Percentiles rank a stretch among this genome's conserved stretches.
phyloP scores from a whole-genome alignment of 2,888 invertebrate species.

The Beris morrisii region DNA sequence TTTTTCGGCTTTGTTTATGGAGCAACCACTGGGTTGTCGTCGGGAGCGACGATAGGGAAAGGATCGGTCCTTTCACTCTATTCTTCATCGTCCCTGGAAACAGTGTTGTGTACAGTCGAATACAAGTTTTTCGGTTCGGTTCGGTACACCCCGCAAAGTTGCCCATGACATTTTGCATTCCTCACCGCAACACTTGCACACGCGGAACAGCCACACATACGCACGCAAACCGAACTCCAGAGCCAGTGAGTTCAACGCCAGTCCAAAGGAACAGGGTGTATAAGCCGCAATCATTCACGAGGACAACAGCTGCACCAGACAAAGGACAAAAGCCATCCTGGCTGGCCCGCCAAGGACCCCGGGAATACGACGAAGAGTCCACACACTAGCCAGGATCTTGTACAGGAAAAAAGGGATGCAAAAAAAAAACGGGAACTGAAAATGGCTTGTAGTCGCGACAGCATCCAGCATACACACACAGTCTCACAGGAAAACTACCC shows the following conservation, averaged over 20 bases:
- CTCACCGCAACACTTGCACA: neutral
- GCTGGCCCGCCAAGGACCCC: neutral
- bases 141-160: conserved; percentile 2
- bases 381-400: no score
- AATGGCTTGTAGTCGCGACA: no score
- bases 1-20: no score
- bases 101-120: neutral
- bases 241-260: neutral
- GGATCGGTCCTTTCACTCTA: no score
- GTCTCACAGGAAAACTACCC: no score
- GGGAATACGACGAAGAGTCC: no score
- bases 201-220: neutral
- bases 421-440: no score
- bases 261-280: conserved; percentile 9
- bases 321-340: conserved; percentile 20
- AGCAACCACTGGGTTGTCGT: no score
- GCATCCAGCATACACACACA: no score
- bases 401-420: no score
- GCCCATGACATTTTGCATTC: conserved; percentile 23
- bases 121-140: conserved; percentile 1
- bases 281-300: conserved; percentile 14
- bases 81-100: neutral
- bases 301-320: conserved; percentile 29
- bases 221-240: neutral
- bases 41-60: no score